Base-by-base conservation (phyloP, 2,888 invertebrate species). In the Gymnoscelis rufifasciata region DNA sequence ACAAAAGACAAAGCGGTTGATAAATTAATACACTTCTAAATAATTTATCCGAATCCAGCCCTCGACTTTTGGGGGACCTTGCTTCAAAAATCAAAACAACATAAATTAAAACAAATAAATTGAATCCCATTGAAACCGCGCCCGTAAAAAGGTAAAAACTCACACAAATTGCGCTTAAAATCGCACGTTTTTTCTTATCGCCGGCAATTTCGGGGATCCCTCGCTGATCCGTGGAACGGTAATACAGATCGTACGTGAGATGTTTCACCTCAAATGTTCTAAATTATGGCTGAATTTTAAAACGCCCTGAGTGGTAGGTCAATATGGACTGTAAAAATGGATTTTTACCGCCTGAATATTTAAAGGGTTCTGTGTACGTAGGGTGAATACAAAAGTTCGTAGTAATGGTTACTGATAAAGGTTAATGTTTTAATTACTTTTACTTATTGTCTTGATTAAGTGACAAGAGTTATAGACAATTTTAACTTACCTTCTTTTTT, bases 241-340 rank as follows among this genome's bases (percentile, higher is more conserved):
- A 77, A 83, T 83, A 78, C 76, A 80, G 84, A 86, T 84, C 66
- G 81, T 71, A 86, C 86, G 86, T 87, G 86, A 82, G 83, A 86
- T 84, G 71, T 59, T 74, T 71, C 48, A 52, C 59, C 56, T 62
- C 58, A 74, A 75, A 68, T 68, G 60, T 59, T 73, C 68, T 73
- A 70, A 79, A 74, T 78, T 78, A 83, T 73, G 72, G 62, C 58
- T 61, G 67, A 71, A 76, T 79, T 81, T 83, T 76, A 75, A 80
- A 74, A 64, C 64, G 60, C 59, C 50, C 40, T 52, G 47, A 47
- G 43, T 56, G 53, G 54, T 54, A 58, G 60, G 60, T 58, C 65
- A 62, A 59, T 44, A 60, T 54, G 63, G 59, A 58, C 64, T 63
- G 53, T 74, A 68, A 73, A 77, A 66, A 64, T 62, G 38, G 47